Evolutionary conservation across 2,113 vertebrate species (phyloP), one percentile per base, ranked within the genome.

Genomic region (Paratilapia polleni): DNA sequence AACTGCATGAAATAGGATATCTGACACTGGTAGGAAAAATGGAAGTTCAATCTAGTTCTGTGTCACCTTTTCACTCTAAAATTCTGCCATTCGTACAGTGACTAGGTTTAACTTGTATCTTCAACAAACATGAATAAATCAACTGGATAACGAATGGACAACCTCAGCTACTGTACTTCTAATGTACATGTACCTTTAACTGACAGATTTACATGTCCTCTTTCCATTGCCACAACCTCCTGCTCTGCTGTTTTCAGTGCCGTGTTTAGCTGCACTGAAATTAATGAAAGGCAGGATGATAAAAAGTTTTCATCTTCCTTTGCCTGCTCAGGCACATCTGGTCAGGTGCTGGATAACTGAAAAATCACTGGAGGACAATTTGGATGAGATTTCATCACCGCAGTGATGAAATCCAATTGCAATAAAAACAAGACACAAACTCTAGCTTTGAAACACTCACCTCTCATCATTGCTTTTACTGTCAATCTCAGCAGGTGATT

Each of bases 351-450:
- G 58, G 36, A 86, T 86, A 64, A 80, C 62, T 31, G 82, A 78
- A 87, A 78, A 70, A 78, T 87, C 77, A 89, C 87, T n/a, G 24
- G 76, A 87, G 83, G 88, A 90, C 86, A 82, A 87, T 85, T 83
- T 83, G 70, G 64, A 80, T 78, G 76, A 86, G 86, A 87, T 89
- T 91, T 88, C 91, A 87, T 92, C 89, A 87, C 47, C 0, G 5
- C 0, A 31, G 31, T 91, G 92, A 93, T 85, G 90, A 93, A 93
- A 93, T 87, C 85, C 78, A 85, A 85, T 74, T 83, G 92, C 87
- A 91, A 93, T 88, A 83, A 85, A 91, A 89, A 93, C 73, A 77
- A 90, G 80, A 64, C 80, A 63, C 36, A 57, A 82, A 84, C 60
- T 79, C 24, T 15, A 20, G 62, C 52, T 52, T 82, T 62, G 66